These are phyloP conservation scores for Polyploca ridens DNA, from an alignment of 2,888 invertebrate species.

Conservation along the genomic window DNA sequence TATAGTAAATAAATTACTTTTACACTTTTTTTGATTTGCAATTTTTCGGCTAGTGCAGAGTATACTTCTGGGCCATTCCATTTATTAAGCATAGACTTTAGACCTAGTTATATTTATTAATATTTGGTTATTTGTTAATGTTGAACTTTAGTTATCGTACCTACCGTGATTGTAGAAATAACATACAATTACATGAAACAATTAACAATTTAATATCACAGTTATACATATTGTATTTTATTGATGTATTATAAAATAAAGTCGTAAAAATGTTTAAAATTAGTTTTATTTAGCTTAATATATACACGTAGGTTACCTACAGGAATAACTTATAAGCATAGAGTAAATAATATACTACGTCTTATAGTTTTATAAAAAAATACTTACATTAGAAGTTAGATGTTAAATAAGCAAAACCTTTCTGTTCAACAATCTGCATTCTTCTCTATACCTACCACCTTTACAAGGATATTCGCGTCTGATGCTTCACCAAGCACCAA, in stretches of 20 bases:
- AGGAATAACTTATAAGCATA: too few relatives aligned
- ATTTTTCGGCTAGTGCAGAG: slow-evolving; percentile 33
- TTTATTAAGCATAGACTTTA: slow-evolving; percentile 23
- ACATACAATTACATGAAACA: slow-evolving; percentile 15
- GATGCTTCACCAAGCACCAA: neutral
- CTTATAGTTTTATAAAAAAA: too few relatives aligned
- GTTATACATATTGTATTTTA: slow-evolving; percentile 75
- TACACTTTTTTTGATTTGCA: slow-evolving; percentile 20
- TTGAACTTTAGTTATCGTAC: slow-evolving; percentile 14
- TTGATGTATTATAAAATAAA: slow-evolving; percentile 69
- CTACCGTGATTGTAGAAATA: slow-evolving; percentile 5
- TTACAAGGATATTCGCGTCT: neutral
- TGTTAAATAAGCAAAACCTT: neutral
- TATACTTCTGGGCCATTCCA: slow-evolving; percentile 52
- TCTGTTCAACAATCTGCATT: neutral
- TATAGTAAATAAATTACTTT: slow-evolving; percentile 24
- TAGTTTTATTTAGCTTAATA: slow-evolving; percentile 5
- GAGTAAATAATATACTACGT: too few relatives aligned
- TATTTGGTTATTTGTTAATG: slow-evolving; percentile 43
- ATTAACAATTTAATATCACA: slow-evolving; percentile 65
- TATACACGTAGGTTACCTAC: neutral
- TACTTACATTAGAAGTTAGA: too few relatives aligned
- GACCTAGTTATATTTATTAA: slow-evolving; percentile 26
- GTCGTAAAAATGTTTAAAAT: slow-evolving; percentile 40
- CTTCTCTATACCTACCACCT: neutral